A percentile compares a stretch with the other conserved stretches of the same genome.
Evolutionary conservation across 2,888 invertebrate species (phyloP).

Genomic region (Spisula subtruncata): DNA sequence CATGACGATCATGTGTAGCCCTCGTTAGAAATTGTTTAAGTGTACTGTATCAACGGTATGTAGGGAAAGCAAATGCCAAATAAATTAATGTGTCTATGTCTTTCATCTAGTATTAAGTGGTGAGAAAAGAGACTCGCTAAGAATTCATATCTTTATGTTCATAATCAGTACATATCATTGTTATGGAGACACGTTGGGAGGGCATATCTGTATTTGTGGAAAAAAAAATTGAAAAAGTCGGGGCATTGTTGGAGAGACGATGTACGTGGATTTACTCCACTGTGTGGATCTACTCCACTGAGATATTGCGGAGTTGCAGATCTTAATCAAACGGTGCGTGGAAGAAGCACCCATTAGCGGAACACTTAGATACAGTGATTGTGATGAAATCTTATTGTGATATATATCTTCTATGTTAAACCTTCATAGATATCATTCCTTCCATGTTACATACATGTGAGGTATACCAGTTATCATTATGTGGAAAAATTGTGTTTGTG

Average conservation of each 20-base stretch:
- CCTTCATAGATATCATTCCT: neutral
- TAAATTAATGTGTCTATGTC: constrained; percentile 50
- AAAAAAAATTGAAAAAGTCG: neutral
- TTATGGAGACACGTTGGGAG: neutral
- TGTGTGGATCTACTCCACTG: neutral
- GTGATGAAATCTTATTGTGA: neutral
- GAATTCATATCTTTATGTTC: constrained; percentile 22
- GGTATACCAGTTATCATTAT: neutral
- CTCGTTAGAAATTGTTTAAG: neutral
- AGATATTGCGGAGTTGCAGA: neutral
- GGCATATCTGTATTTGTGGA: neutral
- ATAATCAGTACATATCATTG: neutral
- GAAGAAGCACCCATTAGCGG: neutral
- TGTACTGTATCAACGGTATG: neutral
- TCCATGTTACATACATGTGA: neutral
- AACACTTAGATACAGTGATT: neutral
- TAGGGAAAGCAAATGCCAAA: constrained; percentile 51
- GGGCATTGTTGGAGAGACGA: neutral
- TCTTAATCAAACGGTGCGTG: neutral
- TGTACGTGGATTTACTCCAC: neutral
- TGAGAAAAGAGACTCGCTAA: constrained; percentile 56
- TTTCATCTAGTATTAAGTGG: constrained; percentile 48
- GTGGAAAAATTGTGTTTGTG: constrained; percentile 27
- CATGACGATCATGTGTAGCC: neutral
- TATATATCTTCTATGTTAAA: neutral